Percentiles rank a stretch among this genome's conserved stretches.
These are phyloP conservation scores for Heteropelma amictum DNA, from an alignment of 2,888 invertebrate species.

Conservation along the genomic window DNA sequence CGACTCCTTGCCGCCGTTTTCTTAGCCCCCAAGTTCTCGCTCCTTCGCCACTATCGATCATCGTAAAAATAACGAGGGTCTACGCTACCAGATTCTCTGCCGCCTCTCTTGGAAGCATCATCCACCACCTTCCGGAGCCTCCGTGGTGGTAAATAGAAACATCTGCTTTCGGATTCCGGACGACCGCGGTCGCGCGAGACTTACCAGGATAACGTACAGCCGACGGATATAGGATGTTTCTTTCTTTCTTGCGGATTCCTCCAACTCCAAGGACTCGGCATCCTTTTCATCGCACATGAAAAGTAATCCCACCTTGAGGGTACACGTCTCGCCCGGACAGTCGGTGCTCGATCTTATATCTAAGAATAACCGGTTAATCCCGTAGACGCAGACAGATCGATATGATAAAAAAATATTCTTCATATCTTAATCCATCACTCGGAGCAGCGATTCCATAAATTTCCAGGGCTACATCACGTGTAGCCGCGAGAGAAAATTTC, in stretches of 20 bases:
- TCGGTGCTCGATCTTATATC: constrained; percentile 26
- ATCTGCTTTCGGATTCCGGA: constrained; percentile 71
- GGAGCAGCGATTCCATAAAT: constrained; percentile 68
- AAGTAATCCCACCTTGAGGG: constrained; percentile 30
- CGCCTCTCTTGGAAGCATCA: constrained; percentile 30
- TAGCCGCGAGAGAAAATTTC: too few relatives aligned
- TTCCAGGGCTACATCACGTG: too few relatives aligned
- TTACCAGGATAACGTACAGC: constrained; percentile 6
- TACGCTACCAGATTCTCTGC: constrained; percentile 40
- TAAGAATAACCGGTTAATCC: constrained; percentile 71
- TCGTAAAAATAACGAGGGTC: constrained; percentile 61
- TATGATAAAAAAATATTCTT: constrained; percentile 41
- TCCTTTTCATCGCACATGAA: constrained; percentile 54
- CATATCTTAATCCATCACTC: constrained; percentile 69
- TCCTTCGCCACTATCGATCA: constrained; percentile 58
- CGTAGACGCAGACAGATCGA: constrained; percentile 48
- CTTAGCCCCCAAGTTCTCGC: constrained; percentile 19
- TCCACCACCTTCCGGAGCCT: constrained; percentile 14
- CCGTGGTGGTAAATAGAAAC: constrained; percentile 68
- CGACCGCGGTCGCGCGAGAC: constrained; percentile 59
- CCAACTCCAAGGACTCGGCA: constrained; percentile 67
- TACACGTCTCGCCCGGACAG: constrained; percentile 17
- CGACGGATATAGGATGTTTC: constrained; percentile 23
- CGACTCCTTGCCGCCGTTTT: constrained; percentile 37
- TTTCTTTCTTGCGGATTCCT: constrained; percentile 62